These are phyloP conservation scores for Ammospiza nelsoni DNA, from an alignment of 2,113 vertebrate species.

Conservation along the genomic window DNA sequence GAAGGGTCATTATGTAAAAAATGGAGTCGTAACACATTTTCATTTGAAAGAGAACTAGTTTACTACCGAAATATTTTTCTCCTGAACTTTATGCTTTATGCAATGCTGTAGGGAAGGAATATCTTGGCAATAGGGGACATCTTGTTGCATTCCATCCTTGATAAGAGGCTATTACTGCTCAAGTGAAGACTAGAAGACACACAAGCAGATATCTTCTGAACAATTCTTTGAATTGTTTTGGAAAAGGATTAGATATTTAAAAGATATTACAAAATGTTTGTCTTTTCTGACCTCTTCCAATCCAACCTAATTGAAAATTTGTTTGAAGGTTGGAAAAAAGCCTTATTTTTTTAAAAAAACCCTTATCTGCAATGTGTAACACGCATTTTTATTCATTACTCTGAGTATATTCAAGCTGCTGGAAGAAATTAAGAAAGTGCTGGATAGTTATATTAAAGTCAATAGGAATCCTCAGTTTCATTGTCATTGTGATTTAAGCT, in stretches of 20 bases:
- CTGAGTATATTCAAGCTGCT: not conserved
- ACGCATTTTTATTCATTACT: not conserved
- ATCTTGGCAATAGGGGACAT: not conserved
- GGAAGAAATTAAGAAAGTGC: not conserved
- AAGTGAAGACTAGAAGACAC: not conserved
- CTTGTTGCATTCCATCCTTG: not conserved
- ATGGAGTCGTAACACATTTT: not conserved
- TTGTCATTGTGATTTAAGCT: not conserved
- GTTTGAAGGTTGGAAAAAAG: not conserved
- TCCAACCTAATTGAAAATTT: not conserved
- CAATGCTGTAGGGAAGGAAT: not conserved
- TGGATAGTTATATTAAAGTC: not conserved
- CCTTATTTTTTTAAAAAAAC: not conserved
- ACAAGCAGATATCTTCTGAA: not conserved
- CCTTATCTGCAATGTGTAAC: not conserved
- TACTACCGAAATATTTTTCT: not conserved
- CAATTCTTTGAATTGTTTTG: not conserved
- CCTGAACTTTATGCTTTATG: not conserved
- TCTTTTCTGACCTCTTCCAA: not conserved
- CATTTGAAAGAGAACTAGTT: not conserved
- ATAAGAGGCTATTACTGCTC: not conserved
- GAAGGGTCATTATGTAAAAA: not conserved
- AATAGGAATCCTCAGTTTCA: not conserved
- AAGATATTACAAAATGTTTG: not conserved
- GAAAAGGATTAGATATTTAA: not conserved